Conservation (phyloP, 2,888 invertebrate species). For the Alcis repandata region DNA sequence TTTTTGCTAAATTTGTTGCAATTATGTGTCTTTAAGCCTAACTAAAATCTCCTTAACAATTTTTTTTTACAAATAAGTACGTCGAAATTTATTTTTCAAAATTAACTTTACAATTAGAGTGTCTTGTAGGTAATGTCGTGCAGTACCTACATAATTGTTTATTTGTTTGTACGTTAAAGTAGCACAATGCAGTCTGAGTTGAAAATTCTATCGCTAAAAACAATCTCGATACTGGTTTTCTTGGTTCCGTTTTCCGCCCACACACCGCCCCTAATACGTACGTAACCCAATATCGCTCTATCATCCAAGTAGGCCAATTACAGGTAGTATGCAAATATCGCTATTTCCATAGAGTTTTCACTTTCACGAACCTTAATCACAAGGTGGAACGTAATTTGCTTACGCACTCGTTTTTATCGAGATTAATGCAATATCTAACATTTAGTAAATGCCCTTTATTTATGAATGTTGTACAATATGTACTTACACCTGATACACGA, state of each 20-base stretch:
- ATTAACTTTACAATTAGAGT: too few species aligned
- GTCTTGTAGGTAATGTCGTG: too few species aligned
- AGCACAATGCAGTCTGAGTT: too few species aligned
- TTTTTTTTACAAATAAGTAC: too few species aligned
- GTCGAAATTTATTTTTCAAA: too few species aligned
- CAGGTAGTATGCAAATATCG: constrained; percentile 44
- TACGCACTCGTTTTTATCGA: constrained; percentile 33
- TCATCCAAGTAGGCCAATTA: constrained; percentile 34
- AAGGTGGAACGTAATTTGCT: constrained; percentile 41
- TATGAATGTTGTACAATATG: not conserved
- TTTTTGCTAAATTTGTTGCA: too few species aligned
- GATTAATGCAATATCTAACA: constrained; percentile 37
- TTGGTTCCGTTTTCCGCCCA: not conserved
- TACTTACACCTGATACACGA: too few species aligned
- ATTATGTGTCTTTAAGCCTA: too few species aligned
- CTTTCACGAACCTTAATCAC: constrained; percentile 63
- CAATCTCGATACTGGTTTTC: not conserved
- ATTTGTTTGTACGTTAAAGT: too few species aligned
- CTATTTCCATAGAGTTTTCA: constrained; percentile 60
- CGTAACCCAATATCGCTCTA: constrained; percentile 36
- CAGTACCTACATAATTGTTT: too few species aligned
- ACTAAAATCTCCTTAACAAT: too few species aligned
- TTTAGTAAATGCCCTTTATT: constrained; percentile 19
- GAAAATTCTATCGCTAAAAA: too few species aligned
- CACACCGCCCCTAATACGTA: not conserved